Evolutionary conservation across 1,140 invertebrate species (phyloP).

Genomic region (Drosophila willistoni): DNA sequence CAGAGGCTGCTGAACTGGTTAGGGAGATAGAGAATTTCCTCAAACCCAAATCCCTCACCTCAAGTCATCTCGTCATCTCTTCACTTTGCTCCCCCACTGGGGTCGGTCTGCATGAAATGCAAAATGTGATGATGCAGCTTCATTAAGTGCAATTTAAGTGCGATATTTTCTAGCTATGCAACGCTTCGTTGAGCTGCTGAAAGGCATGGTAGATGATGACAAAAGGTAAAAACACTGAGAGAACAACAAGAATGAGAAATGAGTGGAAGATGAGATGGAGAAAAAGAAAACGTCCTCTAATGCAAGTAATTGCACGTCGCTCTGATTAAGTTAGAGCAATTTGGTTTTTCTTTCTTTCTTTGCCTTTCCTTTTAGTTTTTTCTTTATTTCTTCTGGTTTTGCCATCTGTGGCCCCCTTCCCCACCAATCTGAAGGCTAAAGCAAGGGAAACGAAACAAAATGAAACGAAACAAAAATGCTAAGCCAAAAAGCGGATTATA

Average conservation of each 20-base stretch:
- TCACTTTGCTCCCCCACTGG: not conserved
- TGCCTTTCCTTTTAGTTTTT: not conserved
- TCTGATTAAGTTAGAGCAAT: conserved; percentile 73
- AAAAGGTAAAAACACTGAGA: conserved; percentile 58
- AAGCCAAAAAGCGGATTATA: conserved; percentile 74
- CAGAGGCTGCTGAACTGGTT: conserved; percentile 7
- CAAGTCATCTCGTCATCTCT: not conserved
- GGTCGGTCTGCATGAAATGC: conserved; percentile 54
- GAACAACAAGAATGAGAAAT: conserved; percentile 16
- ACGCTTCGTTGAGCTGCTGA: conserved; percentile 57
- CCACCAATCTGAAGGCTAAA: not conserved
- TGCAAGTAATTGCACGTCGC: conserved; percentile 76
- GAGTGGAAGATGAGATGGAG: conserved; percentile 37
- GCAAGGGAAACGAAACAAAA: conserved; percentile 31
- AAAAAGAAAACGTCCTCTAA: conserved; percentile 59
- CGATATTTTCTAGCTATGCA: conserved; percentile 64
- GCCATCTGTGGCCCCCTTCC: not conserved
- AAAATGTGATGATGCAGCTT: conserved; percentile 80
- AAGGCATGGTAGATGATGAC: conserved; percentile 70
- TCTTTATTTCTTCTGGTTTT: not conserved
- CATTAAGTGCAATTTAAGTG: conserved; percentile 79
- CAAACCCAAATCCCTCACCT: not conserved
- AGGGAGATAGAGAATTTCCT: conserved; percentile 2
- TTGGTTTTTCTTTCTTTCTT: conserved; percentile 52
- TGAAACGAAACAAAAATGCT: conserved; percentile 48